Evolutionary conservation across 2,888 invertebrate species (phyloP).

Genomic region (Erynnis tages): DNA sequence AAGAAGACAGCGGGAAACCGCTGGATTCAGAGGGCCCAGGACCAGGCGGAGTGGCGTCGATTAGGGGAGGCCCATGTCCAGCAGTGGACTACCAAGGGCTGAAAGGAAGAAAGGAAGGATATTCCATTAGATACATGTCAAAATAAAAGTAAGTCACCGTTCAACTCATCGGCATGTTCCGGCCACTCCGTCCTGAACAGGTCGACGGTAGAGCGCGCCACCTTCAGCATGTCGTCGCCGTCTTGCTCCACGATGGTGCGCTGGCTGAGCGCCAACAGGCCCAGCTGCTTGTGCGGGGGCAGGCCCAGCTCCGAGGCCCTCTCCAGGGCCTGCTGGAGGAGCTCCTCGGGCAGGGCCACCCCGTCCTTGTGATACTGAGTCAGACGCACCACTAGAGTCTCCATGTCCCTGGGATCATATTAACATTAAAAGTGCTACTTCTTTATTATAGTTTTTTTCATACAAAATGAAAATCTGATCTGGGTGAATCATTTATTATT

Average conservation of each 20-base stretch:
- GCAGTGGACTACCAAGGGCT: too few species aligned
- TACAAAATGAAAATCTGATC: too few species aligned
- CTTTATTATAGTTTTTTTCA: too few species aligned
- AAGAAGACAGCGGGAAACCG: too few species aligned
- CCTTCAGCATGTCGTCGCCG: constrained; percentile 45
- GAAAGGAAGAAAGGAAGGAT: too few species aligned
- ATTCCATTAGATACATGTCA: not conserved
- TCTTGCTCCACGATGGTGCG: constrained; percentile 39
- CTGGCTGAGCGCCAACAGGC: constrained; percentile 51
- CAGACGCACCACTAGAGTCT: constrained; percentile 48
- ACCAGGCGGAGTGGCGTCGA: too few species aligned
- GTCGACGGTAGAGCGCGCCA: constrained; percentile 51
- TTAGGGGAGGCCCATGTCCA: too few species aligned
- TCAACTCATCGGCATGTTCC: constrained; percentile 39
- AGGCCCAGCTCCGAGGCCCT: constrained; percentile 43
- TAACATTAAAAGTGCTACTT: too few species aligned
- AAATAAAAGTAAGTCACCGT: constrained; percentile 34
- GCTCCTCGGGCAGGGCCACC: constrained; percentile 47
- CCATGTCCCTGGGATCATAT: constrained; percentile 55
- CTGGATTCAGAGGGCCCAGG: too few species aligned
- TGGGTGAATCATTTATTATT: too few species aligned
- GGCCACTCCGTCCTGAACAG: constrained; percentile 58
- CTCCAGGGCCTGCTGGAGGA: constrained; percentile 45
- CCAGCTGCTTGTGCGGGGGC: constrained; percentile 56
- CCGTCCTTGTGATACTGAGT: constrained; percentile 60